Conservation (phyloP, 2,113 vertebrate species). For the Eupsittula cactorum region DNA sequence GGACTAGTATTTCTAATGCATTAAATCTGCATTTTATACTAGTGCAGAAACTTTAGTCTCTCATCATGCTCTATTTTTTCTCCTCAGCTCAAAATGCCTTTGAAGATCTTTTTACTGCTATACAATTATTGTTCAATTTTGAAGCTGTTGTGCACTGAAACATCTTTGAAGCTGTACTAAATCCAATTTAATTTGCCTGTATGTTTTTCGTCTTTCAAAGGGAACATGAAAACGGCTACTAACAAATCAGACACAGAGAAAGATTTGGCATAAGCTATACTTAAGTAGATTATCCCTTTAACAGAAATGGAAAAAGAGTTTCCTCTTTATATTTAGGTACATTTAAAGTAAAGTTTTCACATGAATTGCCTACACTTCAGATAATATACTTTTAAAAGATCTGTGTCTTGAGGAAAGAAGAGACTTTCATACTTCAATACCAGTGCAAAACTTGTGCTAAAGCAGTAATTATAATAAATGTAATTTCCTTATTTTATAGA, state of each 20-base stretch:
- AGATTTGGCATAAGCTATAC: not conserved
- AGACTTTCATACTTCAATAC: not conserved
- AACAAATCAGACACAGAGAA: not conserved
- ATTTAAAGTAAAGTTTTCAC: not conserved
- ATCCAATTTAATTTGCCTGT: not conserved
- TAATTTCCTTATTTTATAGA: not conserved
- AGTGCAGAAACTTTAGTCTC: not conserved
- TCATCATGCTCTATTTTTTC: not conserved
- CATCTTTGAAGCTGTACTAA: not conserved
- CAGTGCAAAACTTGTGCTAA: not conserved
- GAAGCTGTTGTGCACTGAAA: not conserved
- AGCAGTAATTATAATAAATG: not conserved
- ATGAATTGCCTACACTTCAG: not conserved
- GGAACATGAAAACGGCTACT: not conserved
- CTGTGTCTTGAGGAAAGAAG: not conserved
- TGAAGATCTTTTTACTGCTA: not conserved
- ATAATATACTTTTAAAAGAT: not conserved
- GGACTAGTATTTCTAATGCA: not conserved
- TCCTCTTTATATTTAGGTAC: not conserved
- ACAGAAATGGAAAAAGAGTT: not conserved
- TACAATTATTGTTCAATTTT: not conserved
- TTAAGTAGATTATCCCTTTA: not conserved
- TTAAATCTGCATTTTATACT: not conserved
- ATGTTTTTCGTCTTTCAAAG: not conserved
- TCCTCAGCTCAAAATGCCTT: not conserved